Percentiles rank a stretch among this genome's conserved stretches.
phyloP scores from a whole-genome alignment of 2,888 invertebrate species.

The Palloptera scutellata region DNA sequence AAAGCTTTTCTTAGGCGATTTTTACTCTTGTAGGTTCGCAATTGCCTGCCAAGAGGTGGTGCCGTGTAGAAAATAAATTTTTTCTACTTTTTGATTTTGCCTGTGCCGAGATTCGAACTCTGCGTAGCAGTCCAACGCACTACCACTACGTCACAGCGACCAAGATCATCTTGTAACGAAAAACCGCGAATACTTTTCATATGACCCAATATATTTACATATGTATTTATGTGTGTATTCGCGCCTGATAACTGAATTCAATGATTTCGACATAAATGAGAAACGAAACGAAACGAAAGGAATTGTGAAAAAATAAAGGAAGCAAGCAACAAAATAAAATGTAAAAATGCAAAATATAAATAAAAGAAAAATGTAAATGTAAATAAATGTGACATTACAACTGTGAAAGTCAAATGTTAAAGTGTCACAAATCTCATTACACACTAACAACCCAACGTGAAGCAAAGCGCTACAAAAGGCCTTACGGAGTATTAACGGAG shows the following conservation, averaged over 20 bases:
- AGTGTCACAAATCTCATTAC: slow-evolving; percentile 51
- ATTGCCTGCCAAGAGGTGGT: too few relatives aligned
- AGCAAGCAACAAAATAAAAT: neutral
- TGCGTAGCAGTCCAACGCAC: too few relatives aligned
- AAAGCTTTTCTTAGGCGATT: too few relatives aligned
- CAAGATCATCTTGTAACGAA: too few relatives aligned
- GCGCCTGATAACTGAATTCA: neutral
- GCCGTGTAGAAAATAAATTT: too few relatives aligned
- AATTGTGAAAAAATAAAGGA: neutral
- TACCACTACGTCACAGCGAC: too few relatives aligned
- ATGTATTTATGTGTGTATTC: neutral
- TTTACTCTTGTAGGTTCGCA: too few relatives aligned
- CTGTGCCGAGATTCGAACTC: too few relatives aligned
- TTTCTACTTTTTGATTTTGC: too few relatives aligned
- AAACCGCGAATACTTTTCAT: too few relatives aligned
- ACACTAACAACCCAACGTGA: slow-evolving; percentile 30
- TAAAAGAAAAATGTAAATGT: slow-evolving; percentile 42
- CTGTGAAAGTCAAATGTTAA: slow-evolving; percentile 18
- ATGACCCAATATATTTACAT: too few relatives aligned
- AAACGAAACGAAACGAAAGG: neutral
- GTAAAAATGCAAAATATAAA: slow-evolving; percentile 25
- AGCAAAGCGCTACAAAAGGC: too few relatives aligned
- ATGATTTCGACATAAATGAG: neutral
- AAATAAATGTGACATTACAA: slow-evolving; percentile 14
- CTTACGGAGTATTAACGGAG: neutral